Conservation (phyloP, 1,140 invertebrate genomes). For the Neuroterus valhalla region DNA sequence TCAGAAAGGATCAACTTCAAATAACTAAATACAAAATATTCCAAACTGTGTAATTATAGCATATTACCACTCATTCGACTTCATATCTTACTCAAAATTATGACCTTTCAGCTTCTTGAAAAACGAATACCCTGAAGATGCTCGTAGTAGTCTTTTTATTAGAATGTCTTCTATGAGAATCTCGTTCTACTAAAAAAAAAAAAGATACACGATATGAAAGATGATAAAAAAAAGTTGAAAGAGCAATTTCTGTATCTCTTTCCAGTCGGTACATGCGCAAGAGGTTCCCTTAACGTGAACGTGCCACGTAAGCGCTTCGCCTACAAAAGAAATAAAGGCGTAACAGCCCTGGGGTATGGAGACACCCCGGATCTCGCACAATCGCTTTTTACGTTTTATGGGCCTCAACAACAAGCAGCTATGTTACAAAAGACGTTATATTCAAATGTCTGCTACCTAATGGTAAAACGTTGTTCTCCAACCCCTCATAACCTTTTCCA, state of each 20-base stretch:
- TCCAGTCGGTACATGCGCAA: slow-evolving; percentile 4
- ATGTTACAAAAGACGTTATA: background rate
- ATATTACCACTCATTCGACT: too few species aligned
- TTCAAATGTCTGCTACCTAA: background rate
- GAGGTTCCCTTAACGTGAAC: background rate
- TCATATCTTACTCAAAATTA: too few species aligned
- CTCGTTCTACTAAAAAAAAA: background rate
- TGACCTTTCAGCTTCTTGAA: too few species aligned
- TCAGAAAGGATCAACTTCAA: too few species aligned
- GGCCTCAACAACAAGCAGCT: slow-evolving; percentile 1
- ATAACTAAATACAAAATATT: too few species aligned
- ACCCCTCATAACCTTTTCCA: background rate
- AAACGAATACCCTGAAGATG: too few species aligned
- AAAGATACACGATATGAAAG: background rate
- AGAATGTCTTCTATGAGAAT: too few species aligned
- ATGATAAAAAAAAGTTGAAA: slow-evolving; percentile 11
- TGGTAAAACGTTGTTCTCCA: background rate
- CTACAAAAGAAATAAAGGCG: slow-evolving; percentile 1
- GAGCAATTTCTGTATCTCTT: slow-evolving; percentile 17
- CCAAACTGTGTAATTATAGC: too few species aligned
- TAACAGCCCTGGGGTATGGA: background rate
- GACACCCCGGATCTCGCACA: slow-evolving; percentile 5
- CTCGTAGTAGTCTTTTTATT: too few species aligned
- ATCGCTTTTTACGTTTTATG: slow-evolving; percentile 24
- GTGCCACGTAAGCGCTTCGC: slow-evolving; percentile 6